A percentile compares a stretch with the other conserved stretches of the same genome.
phyloP scores from a whole-genome alignment of 2,888 invertebrate genomes.

The Volucella inanis region DNA sequence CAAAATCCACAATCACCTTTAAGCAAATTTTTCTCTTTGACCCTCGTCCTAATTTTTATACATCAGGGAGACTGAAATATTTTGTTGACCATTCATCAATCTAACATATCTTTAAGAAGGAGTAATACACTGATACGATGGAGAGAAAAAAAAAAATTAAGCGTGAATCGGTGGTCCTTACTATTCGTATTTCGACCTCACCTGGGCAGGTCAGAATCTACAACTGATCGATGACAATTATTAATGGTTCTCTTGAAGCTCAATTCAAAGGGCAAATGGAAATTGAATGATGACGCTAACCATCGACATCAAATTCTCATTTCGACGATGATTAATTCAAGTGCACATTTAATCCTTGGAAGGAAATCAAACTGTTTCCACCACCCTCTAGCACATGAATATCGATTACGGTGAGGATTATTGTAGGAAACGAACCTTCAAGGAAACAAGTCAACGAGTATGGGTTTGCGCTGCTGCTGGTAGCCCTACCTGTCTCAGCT shows the following conservation, averaged over 20 bases:
- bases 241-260: conserved; percentile 54
- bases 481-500: conserved; percentile 29
- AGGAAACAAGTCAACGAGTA: no score
- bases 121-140: background rate
- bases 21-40: conserved; percentile 4
- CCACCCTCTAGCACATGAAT: conserved; percentile 4
- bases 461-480: background rate
- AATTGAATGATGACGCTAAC: conserved; percentile 66
- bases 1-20: background rate
- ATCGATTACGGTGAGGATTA: conserved; percentile 48
- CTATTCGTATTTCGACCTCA: conserved; percentile 40
- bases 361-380: background rate
- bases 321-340: conserved; percentile 51
- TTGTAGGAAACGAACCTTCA: conserved; percentile 6
- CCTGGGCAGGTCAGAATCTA: conserved; percentile 32
- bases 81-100: conserved; percentile 65
- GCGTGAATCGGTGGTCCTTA: conserved; percentile 53
- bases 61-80: conserved; percentile 23
- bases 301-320: conserved; percentile 28
- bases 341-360: conserved; percentile 27
- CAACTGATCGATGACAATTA: conserved; percentile 67
- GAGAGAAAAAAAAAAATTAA: conserved; percentile 36
- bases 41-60: conserved; percentile 9
- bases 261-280: conserved; percentile 44
- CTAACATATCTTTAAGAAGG: conserved; percentile 18